Evolutionary conservation across 1,140 invertebrate genomes (phyloP).

Genomic region (Elymnias hypermnestra): DNA sequence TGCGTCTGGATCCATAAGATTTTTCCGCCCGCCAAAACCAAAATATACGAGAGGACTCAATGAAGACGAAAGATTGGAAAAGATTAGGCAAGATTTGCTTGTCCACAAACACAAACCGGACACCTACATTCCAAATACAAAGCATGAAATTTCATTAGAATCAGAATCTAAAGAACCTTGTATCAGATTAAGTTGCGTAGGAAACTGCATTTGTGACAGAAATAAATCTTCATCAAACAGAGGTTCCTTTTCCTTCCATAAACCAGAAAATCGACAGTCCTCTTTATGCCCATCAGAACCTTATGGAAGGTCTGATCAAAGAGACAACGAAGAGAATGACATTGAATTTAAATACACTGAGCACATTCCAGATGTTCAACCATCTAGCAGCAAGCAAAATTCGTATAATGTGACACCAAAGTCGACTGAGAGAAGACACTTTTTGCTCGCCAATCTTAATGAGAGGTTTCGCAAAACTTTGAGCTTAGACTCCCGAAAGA

Average conservation of each 20-base stretch:
- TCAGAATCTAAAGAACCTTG: slow-evolving; percentile 40
- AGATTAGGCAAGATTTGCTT: slow-evolving; percentile 64
- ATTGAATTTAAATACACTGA: slow-evolving; percentile 69
- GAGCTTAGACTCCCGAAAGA: slow-evolving; percentile 65
- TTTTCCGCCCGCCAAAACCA: slow-evolving; percentile 62
- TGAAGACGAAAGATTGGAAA: slow-evolving; percentile 63
- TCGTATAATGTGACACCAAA: slow-evolving; percentile 65
- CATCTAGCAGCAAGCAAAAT: slow-evolving; percentile 62
- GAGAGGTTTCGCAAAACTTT: slow-evolving; percentile 71
- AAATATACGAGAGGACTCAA: slow-evolving; percentile 65
- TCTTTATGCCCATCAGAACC: slow-evolving; percentile 49
- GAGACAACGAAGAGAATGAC: slow-evolving; percentile 56
- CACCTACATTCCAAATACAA: slow-evolving; percentile 57
- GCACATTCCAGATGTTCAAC: slow-evolving; percentile 58
- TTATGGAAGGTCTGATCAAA: slow-evolving; percentile 31
- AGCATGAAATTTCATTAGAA: slow-evolving; percentile 46
- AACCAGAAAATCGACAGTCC: slow-evolving; percentile 47
- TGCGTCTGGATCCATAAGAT: slow-evolving; percentile 53
- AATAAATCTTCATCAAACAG: slow-evolving; percentile 47
- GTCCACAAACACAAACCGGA: slow-evolving; percentile 61
- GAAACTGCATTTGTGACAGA: slow-evolving; percentile 55
- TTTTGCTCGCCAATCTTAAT: slow-evolving; percentile 66
- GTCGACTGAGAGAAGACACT: slow-evolving; percentile 55
- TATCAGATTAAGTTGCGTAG: slow-evolving; percentile 51
- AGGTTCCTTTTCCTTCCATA: slow-evolving; percentile 63